phyloP scores from a whole-genome alignment of 2,888 invertebrate genomes.

The Heliconius sara region DNA sequence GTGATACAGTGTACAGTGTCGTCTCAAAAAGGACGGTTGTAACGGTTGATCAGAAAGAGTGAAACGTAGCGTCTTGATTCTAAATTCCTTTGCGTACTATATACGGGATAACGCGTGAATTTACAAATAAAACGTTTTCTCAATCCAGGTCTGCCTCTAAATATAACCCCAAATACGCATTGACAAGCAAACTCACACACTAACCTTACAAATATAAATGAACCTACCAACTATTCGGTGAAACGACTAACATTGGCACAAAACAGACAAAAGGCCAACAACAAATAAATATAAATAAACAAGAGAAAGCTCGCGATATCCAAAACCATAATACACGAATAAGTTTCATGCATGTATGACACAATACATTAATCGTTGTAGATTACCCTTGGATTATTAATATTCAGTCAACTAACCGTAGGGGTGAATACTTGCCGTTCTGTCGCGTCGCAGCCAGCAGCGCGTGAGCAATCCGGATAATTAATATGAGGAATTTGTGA shows the following conservation, averaged over 20 bases:
- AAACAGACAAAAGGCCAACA: neutral
- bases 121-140: too few relatives aligned
- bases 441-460: slow-evolving; percentile 72
- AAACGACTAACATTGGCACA: neutral
- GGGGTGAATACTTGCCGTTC: slow-evolving; percentile 76
- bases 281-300: slow-evolving; percentile 31
- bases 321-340: slow-evolving; percentile 39
- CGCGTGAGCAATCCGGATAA: slow-evolving; percentile 77
- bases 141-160: neutral
- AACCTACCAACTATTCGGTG: neutral
- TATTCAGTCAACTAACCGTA: slow-evolving; percentile 78
- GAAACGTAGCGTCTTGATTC: too few relatives aligned
- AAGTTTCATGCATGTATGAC: slow-evolving; percentile 44
- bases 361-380: slow-evolving; percentile 68
- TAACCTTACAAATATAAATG: neutral
- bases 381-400: slow-evolving; percentile 75
- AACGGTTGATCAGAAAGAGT: too few relatives aligned
- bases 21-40: too few relatives aligned
- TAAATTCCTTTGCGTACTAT: too few relatives aligned
- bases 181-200: neutral
- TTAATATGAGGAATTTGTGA: slow-evolving; percentile 67
- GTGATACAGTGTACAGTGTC: too few relatives aligned
- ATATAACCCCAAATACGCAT: neutral
- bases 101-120: too few relatives aligned
- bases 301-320: slow-evolving; percentile 28